Conservation (phyloP, 2,888 invertebrate genomes). For the Hedya salicella region DNA sequence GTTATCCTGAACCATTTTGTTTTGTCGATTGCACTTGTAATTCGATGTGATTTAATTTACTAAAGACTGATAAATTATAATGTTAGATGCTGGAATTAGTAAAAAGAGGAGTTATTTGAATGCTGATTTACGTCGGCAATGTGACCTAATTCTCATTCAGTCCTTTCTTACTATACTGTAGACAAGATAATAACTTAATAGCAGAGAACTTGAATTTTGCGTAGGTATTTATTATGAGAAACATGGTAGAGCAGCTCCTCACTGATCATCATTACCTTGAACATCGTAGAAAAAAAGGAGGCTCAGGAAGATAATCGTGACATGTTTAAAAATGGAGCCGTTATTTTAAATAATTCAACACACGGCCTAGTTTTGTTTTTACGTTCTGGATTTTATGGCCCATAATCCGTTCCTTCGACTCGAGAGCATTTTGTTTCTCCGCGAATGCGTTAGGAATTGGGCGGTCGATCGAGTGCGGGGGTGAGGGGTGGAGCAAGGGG, state of each 20-base stretch:
- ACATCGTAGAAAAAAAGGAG: not conserved
- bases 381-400: slow-evolving; percentile 40
- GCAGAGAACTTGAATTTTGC: no score
- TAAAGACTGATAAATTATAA: no score
- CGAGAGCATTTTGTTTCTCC: slow-evolving; percentile 59
- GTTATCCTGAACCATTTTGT: not conserved
- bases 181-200: no score
- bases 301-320: slow-evolving; percentile 6
- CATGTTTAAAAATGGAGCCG: slow-evolving; percentile 16
- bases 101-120: no score
- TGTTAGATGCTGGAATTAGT: no score
- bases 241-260: not conserved
- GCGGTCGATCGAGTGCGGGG: slow-evolving; percentile 78
- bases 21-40: no score
- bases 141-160: no score
- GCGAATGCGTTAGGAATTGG: slow-evolving; percentile 74
- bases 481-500: slow-evolving; percentile 59
- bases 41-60: no score
- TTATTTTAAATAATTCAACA: slow-evolving; percentile 30
- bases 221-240: no score
- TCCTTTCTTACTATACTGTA: no score
- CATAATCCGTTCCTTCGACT: slow-evolving; percentile 47
- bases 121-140: no score
- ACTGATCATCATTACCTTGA: not conserved
- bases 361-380: slow-evolving; percentile 31